phyloP scores from a whole-genome alignment of 1,140 invertebrate genomes.

The Lepidurus couesii region DNA sequence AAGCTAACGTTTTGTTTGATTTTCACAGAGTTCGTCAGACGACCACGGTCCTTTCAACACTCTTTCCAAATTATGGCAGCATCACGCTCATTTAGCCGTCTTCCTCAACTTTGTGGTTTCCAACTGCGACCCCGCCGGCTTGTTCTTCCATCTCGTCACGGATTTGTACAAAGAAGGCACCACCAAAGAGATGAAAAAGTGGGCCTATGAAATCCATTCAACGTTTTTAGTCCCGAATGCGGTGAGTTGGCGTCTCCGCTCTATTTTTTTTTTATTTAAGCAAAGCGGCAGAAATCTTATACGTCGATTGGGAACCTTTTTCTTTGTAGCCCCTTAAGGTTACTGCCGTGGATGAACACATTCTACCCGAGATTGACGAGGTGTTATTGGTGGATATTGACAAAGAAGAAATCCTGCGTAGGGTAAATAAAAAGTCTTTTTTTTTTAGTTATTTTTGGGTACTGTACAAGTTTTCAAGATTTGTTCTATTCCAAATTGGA shows the following conservation, averaged over 20 bases:
- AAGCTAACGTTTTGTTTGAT: slow-evolving; percentile 13
- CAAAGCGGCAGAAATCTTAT: slow-evolving; percentile 16
- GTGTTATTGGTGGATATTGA: slow-evolving; percentile 71
- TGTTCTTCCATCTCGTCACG: slow-evolving; percentile 83
- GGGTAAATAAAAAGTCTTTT: slow-evolving; percentile 48
- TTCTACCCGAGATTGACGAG: slow-evolving; percentile 81
- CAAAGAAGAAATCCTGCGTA: slow-evolving; percentile 80
- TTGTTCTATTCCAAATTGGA: slow-evolving; percentile 25
- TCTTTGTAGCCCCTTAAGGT: slow-evolving; percentile 69
- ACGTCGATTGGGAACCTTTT: slow-evolving; percentile 29
- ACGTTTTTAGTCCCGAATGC: slow-evolving; percentile 88
- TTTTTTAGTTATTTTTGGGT: slow-evolving; percentile 29
- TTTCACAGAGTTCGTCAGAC: slow-evolving; percentile 55
- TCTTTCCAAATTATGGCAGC: slow-evolving; percentile 60
- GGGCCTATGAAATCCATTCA: slow-evolving; percentile 97
- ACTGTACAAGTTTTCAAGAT: too few species aligned
- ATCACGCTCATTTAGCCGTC: slow-evolving; percentile 75
- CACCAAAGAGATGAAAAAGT: slow-evolving; percentile 84
- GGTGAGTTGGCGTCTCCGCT: slow-evolving; percentile 48
- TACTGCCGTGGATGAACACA: slow-evolving; percentile 74
- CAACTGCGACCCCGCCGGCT: slow-evolving; percentile 74
- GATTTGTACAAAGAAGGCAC: slow-evolving; percentile 77
- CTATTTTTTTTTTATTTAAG: slow-evolving; percentile 27
- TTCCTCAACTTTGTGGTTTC: slow-evolving; percentile 83
- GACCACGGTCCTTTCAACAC: slow-evolving; percentile 76